Evolutionary conservation across 2,113 vertebrate genomes (phyloP).

Genomic region (Oryzias woworae): DNA sequence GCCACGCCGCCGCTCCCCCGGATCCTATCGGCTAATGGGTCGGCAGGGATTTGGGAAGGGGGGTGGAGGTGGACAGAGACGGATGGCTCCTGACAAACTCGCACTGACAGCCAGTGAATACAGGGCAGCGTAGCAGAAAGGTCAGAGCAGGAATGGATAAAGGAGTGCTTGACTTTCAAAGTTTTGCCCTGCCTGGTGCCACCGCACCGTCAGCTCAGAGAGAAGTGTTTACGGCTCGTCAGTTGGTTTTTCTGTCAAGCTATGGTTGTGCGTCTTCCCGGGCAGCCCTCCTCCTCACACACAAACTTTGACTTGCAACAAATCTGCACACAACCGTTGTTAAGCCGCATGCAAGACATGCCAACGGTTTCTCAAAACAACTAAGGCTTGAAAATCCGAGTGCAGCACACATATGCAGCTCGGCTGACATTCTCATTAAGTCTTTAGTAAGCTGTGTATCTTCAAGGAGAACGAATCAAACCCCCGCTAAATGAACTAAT

Average conservation of each 20-base stretch:
- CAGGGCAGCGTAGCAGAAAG: constrained; percentile 89
- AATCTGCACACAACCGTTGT: constrained; percentile 9
- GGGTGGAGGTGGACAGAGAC: constrained; percentile 85
- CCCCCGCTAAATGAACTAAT: constrained; percentile 71
- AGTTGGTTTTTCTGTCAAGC: constrained; percentile 51
- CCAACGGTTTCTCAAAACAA: constrained; percentile 11
- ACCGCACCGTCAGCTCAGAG: constrained; percentile 41
- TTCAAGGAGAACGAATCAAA: constrained; percentile 63
- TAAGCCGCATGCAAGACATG: constrained; percentile 4
- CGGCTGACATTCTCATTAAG: constrained; percentile 49
- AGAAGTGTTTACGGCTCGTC: constrained; percentile 59
- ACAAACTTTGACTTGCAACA: constrained; percentile 10
- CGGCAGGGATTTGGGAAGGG: constrained; percentile 78
- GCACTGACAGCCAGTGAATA: constrained; percentile 87
- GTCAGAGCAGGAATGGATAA: constrained; percentile 82
- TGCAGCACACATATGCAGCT: constrained; percentile 35
- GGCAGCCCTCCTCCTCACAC: constrained; percentile 7
- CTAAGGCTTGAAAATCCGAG: constrained; percentile 16
- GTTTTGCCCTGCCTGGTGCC: constrained; percentile 76
- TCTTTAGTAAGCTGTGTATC: constrained; percentile 52
- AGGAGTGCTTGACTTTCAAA: constrained; percentile 92
- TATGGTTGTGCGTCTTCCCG: not conserved
- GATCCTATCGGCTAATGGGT: constrained; percentile 87
- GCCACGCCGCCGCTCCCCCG: constrained; percentile 79
- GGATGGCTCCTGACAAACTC: constrained; percentile 85